Evolutionary conservation across 2,113 vertebrate species (phyloP).

Genomic region (Otocyon megalotis): DNA sequence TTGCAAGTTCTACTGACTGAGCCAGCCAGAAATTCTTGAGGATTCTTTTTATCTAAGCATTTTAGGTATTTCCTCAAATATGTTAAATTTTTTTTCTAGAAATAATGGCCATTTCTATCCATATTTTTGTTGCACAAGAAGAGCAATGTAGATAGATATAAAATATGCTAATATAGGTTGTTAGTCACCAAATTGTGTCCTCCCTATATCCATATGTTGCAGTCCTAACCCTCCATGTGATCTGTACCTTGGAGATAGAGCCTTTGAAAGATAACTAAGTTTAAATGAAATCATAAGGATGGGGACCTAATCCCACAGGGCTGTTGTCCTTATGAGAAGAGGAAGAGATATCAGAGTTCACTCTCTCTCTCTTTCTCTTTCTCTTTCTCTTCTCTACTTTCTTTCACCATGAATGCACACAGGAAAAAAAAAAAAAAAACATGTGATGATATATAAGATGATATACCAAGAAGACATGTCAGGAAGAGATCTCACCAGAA

Average conservation of each 20-base stretch:
- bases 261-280: background rate
- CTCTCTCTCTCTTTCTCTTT: background rate
- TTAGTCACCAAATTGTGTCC: background rate
- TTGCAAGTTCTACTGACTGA: background rate
- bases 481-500: background rate
- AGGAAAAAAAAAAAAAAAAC: background rate
- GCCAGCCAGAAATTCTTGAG: background rate
- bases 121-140: background rate
- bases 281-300: background rate
- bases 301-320: background rate
- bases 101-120: background rate
- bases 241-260: background rate
- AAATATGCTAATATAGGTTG: background rate
- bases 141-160: background rate
- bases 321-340: background rate
- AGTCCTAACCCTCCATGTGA: background rate
- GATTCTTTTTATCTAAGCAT: background rate
- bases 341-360: background rate
- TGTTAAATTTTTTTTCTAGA: background rate
- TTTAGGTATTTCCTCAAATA: background rate
- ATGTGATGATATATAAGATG: fast-evolving
- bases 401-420: fast-evolving
- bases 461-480: background rate
- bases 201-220: background rate
- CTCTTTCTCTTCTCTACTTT: background rate